Evolutionary conservation across 2,888 invertebrate genomes (phyloP).

Genomic region (Tiliacea citrago): DNA sequence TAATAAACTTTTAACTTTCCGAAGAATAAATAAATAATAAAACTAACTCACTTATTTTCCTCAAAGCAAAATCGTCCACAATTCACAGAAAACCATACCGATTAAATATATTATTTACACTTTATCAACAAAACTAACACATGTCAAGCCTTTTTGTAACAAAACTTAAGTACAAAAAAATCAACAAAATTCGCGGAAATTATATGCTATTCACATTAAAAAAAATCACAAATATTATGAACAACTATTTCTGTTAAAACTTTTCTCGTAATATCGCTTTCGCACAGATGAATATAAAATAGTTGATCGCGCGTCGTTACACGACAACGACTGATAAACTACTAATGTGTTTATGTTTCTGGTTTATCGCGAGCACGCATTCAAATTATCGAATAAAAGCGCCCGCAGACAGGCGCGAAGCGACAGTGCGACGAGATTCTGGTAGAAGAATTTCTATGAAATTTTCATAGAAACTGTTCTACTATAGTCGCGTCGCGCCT

Average conservation of each 20-base stretch:
- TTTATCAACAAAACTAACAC: slow-evolving; percentile 17
- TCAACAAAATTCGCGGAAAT: not conserved
- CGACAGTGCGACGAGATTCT: too few species aligned
- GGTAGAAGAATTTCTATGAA: too few species aligned
- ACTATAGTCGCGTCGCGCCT: too few species aligned
- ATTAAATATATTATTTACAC: slow-evolving; percentile 32
- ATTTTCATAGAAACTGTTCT: too few species aligned
- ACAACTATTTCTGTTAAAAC: slow-evolving; percentile 12
- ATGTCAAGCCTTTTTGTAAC: not conserved
- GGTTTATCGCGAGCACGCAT: slow-evolving; percentile 49
- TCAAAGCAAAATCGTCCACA: slow-evolving; percentile 11
- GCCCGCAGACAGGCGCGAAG: too few species aligned
- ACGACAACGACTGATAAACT: slow-evolving; percentile 26
- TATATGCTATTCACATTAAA: not conserved
- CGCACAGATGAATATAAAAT: slow-evolving; percentile 14
- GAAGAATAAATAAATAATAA: too few species aligned
- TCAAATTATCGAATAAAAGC: slow-evolving; percentile 54
- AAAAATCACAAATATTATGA: too few species aligned
- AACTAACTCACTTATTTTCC: slow-evolving; percentile 40
- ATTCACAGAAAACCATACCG: slow-evolving; percentile 30
- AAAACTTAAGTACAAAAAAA: slow-evolving; percentile 10
- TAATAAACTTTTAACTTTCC: not conserved
- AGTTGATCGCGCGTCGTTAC: slow-evolving; percentile 36
- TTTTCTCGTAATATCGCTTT: slow-evolving; percentile 10
- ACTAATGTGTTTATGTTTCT: slow-evolving; percentile 53